phyloP scores from a whole-genome alignment of 30 jellyfish, hydroid and myxozoan species.

The Sanderia malayensis region DNA sequence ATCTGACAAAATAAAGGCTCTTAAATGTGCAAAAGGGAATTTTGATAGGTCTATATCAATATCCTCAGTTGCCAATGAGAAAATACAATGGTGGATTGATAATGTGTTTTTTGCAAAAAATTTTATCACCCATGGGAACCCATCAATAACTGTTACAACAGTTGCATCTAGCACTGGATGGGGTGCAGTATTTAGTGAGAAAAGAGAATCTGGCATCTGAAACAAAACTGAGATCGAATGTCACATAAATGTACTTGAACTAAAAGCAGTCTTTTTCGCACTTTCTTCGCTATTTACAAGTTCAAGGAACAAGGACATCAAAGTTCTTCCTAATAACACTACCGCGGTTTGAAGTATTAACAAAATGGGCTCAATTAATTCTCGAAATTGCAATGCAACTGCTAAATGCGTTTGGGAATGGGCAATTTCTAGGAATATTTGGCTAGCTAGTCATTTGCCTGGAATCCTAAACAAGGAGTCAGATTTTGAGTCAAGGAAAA shows the following conservation, averaged over 20 bases:
- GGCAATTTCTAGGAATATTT: conserved; percentile 9
- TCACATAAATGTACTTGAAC: conserved; percentile 41
- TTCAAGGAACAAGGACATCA: conserved; percentile 18
- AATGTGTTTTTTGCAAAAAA: background rate
- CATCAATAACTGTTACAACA: background rate
- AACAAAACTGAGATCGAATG: conserved; percentile 21
- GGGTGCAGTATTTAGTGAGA: conserved; percentile 41
- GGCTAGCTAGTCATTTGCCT: conserved; percentile 60
- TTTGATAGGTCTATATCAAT: conserved; percentile 10
- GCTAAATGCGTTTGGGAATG: conserved; percentile 29
- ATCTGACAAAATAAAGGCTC: conserved; percentile 2
- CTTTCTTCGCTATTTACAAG: background rate
- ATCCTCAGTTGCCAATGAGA: conserved; percentile 6
- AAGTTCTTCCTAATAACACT: conserved; percentile 46
- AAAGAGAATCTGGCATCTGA: conserved; percentile 44
- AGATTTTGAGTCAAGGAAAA: conserved; percentile 31
- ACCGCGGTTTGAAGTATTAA: conserved; percentile 50
- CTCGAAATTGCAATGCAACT: conserved; percentile 3
- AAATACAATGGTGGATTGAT: conserved; percentile 26
- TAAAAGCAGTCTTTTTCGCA: conserved; percentile 23
- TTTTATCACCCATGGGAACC: background rate
- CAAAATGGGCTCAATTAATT: conserved; percentile 48
- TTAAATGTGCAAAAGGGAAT: conserved; percentile 10
- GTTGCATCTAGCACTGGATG: conserved; percentile 66
- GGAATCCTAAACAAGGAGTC: conserved; percentile 42